Percentiles rank a stretch among this genome's conserved stretches.
Conservation (phyloP, 2,888 invertebrate species). For the Yponomeuta sedellus region DNA sequence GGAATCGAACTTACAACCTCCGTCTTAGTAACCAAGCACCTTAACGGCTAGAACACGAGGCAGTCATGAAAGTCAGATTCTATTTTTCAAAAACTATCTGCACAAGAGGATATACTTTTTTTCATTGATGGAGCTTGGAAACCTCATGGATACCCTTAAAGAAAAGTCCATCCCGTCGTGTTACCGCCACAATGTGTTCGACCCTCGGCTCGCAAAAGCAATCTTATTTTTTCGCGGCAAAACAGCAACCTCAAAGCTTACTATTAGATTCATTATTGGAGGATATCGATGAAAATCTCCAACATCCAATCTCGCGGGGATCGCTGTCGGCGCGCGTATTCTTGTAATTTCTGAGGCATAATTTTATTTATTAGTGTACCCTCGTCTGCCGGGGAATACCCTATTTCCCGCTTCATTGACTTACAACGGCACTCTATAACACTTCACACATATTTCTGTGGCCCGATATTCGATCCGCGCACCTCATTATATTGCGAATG, state of each 20-base stretch:
- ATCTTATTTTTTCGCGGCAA: conserved; percentile 41
- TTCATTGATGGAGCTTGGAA: neutral
- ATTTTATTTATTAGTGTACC: conserved; percentile 75
- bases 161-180: neutral
- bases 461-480: conserved; percentile 56
- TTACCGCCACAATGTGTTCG: neutral
- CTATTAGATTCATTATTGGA: conserved; percentile 69
- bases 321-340: conserved; percentile 63
- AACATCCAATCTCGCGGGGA: conserved; percentile 69
- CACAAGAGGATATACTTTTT: neutral
- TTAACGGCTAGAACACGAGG: too few relatives aligned
- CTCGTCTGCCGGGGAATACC: conserved; percentile 64
- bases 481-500: conserved; percentile 75
- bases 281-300: conserved; percentile 68
- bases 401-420: conserved; percentile 76
- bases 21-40: too few relatives aligned
- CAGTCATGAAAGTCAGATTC: too few relatives aligned
- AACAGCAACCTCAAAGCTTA: conserved; percentile 47
- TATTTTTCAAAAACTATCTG: too few relatives aligned
- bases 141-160: neutral
- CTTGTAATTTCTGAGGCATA: conserved; percentile 76
- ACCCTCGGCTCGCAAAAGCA: conserved; percentile 19
- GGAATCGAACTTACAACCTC: too few relatives aligned
- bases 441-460: conserved; percentile 76
- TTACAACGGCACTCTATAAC: conserved; percentile 75